These are phyloP conservation scores for Tupiocoris notatus DNA, from an alignment of 2,888 invertebrate species.

Conservation along the genomic window DNA sequence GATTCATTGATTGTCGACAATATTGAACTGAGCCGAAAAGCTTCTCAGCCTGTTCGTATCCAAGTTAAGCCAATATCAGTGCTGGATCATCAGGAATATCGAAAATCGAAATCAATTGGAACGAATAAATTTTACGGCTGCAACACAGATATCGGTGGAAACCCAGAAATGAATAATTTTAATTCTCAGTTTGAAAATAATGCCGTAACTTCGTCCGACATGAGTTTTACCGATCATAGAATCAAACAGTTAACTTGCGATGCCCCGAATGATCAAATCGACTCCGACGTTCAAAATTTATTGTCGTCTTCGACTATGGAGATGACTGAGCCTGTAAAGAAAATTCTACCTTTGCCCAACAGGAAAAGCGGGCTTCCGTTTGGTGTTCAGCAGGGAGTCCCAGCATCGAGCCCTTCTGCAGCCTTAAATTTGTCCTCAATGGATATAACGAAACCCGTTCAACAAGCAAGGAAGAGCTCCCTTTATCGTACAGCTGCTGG, in stretches of 20 bases:
- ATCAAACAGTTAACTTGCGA: background rate
- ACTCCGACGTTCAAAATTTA: background rate
- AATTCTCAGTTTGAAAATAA: background rate
- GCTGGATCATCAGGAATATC: background rate
- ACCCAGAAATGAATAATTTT: no score
- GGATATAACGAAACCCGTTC: background rate
- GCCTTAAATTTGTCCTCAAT: background rate
- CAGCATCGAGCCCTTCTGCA: background rate
- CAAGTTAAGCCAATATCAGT: background rate
- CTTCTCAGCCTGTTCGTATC: background rate
- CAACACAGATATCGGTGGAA: background rate
- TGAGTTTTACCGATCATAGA: background rate
- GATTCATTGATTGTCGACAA: conserved; percentile 16
- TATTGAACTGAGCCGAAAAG: background rate
- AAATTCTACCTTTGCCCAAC: background rate
- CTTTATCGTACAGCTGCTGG: background rate
- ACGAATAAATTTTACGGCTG: background rate
- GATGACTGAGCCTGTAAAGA: conserved; percentile 15
- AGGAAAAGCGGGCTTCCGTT: no score
- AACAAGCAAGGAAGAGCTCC: background rate
- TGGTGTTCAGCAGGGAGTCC: background rate
- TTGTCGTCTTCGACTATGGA: conserved; percentile 22
- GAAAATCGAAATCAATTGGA: background rate
- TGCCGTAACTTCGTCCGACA: background rate
- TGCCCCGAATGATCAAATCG: background rate